These are phyloP conservation scores for Empidonax traillii DNA, from an alignment of 2,113 vertebrate genomes.

Conservation along the genomic window DNA sequence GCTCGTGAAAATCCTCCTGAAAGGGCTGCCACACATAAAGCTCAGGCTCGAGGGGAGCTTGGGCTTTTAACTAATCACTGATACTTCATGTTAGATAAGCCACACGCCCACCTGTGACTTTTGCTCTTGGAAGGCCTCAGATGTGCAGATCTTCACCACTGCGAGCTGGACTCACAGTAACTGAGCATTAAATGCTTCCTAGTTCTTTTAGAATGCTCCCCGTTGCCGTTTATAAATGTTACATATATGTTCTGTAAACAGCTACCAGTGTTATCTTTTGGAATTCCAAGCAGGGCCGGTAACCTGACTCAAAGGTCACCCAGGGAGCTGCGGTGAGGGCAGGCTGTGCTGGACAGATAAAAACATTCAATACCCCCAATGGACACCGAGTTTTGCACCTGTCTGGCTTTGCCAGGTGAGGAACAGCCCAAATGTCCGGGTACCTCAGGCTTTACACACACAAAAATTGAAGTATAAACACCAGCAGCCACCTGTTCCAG, in stretches of 20 bases:
- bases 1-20: background rate
- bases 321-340: background rate
- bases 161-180: fast-evolving
- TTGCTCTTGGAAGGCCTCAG: background rate
- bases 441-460: background rate
- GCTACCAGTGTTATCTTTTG: background rate
- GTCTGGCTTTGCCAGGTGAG: background rate
- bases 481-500: background rate
- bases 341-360: background rate
- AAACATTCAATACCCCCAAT: background rate
- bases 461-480: background rate
- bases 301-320: background rate
- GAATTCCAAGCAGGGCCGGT: background rate
- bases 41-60: background rate
- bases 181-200: background rate
- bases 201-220: background rate
- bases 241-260: background rate
- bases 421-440: fast-evolving
- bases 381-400: background rate
- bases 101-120: fast-evolving
- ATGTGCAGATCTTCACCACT: fast-evolving
- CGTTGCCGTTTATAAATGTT: background rate
- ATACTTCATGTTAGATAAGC: background rate
- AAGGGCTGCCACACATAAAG: background rate
- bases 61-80: background rate